These are phyloP conservation scores for Synanceia verrucosa DNA, from an alignment of 2,797 vertebrate species.

Conservation along the genomic window DNA sequence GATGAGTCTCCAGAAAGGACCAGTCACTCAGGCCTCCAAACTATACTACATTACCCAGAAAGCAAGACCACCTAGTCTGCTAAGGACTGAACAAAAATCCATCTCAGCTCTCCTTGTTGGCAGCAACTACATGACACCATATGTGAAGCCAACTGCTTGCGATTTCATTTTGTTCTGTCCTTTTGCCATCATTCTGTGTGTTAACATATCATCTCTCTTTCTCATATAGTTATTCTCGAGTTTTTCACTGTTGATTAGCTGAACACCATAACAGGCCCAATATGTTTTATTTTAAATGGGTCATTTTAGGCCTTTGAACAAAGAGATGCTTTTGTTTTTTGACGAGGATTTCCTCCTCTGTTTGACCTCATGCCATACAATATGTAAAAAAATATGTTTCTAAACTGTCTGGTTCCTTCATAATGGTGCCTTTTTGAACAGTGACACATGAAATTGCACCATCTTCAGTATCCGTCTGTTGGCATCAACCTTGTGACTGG, in stretches of 20 bases:
- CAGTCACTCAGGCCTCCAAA: not conserved
- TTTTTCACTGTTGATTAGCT: no score
- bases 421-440: constrained; percentile 17
- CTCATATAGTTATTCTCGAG: no score
- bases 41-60: constrained; percentile 34
- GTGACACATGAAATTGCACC: constrained; percentile 24
- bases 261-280: not conserved
- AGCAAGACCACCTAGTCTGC: constrained; percentile 10
- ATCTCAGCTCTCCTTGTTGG: constrained; percentile 29
- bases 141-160: constrained; percentile 20
- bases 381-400: not conserved
- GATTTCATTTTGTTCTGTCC: constrained; percentile 3
- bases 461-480: constrained; percentile 18
- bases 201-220: not conserved
- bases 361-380: constrained; percentile 1
- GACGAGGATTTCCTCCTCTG: not conserved
- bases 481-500: constrained; percentile 18
- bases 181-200: not conserved
- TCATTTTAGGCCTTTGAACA: not conserved
- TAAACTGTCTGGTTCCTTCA: constrained; percentile 12
- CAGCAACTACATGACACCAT: constrained; percentile 26
- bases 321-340: not conserved
- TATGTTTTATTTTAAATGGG: no score
- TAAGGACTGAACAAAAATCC: constrained; percentile 30
- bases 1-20: constrained; percentile 37